Evolutionary conservation across 2,113 vertebrate species (phyloP), one percentile per base, ranked within the genome.

Genomic region (Pungitius pungitius): DNA sequence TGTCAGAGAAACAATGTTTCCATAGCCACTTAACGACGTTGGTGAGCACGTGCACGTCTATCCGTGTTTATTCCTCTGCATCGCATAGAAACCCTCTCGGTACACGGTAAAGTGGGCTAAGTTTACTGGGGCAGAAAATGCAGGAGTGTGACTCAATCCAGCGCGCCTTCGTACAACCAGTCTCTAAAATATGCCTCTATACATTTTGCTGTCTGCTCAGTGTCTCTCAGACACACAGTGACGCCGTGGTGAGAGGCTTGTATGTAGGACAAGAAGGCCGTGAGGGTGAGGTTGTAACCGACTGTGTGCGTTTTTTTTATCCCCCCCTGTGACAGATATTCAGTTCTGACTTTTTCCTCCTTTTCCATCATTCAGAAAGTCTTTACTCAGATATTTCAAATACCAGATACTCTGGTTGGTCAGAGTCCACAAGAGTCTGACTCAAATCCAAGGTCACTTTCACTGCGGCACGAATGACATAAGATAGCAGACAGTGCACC

Each of bases 61-160:
- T 65, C 39, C 63, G 63, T 69, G 60, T 83, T 58, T 88, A 80
- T 90, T 84, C 88, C 55, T 66, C 79, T 75, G 55, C 57, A 62
- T 26, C 57, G 59, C 13, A 57, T 54, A 43, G 75, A 82, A 80
- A 81, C 73, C 75, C 89, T 65, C 81, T 91, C 85, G 1, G 77
- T 63, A 71, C 73, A 64, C 58, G 78, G 61, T 70, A 89, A 92
- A 90, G 82, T 90, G 85, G 89, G 85, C 82, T 91, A 84, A 89
- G 85, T 90, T 94, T 92, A 94, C 87, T 92, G 87, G 91, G 92
- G 92, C 92, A 93, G 91, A 93, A 93, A 93, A 93, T 91, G 81
- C 84, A 73, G 80, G 67, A 87, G 85, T 81, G 78, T 92, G 92
- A 93, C 89, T 90, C 89, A 91, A 86, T 75, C 73, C 82, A 85